Base-by-base conservation (phyloP, 1,140 invertebrate genomes). In the Saxidomus purpurata region DNA sequence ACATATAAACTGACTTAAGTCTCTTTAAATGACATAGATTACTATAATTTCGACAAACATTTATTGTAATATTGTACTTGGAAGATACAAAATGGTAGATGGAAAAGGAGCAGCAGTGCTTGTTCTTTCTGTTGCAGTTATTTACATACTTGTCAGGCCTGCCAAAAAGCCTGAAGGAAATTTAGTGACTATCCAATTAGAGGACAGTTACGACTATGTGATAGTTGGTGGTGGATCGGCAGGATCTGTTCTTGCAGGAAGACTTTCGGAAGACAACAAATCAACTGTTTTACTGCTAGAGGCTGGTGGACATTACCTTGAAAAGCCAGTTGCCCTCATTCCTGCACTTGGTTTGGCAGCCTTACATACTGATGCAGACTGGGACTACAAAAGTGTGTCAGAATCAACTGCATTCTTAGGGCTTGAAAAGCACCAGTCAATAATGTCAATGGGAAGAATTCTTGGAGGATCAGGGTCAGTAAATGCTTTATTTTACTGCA, bases 401-500 rank as follows among this genome's bases (percentile, higher is more conserved):
- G 98, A 94, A 97, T 97, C 76, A 97, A 97, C 4, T 47, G n/a
- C 0, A 19, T 22, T 25, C 17, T 19, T 0, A 22, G 63, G 97
- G 97, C 0, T 98, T 98, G 94, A 96, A 98, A 92, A 98, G 98
- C 97, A 97, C 98, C 8, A 15, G 31, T 1, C 22, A 8, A 47
- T 47, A 38, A 84, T 80, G 85, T 61, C 67, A 22, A 22, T 55
- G 43, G 95, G 96, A 17, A 85, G 87, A 74, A 90, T 90, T 13
- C 47, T 94, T 0, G 98, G 98, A 0, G 98, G 98, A 0, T 98
- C 97, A 0, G 98, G 98, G 6, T 98, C 98, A 0, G 96, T 99
- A 0, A 99, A 99, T 94, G 99, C 98, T 94, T 99, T 99, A 98
- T 96, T 99, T 0, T 99, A 99, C 93, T 96, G 99, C 0, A 96